Evolutionary conservation across 1,140 invertebrate species (phyloP), one percentile per base, ranked within the genome.

Genomic region (Ephestia elutella): DNA sequence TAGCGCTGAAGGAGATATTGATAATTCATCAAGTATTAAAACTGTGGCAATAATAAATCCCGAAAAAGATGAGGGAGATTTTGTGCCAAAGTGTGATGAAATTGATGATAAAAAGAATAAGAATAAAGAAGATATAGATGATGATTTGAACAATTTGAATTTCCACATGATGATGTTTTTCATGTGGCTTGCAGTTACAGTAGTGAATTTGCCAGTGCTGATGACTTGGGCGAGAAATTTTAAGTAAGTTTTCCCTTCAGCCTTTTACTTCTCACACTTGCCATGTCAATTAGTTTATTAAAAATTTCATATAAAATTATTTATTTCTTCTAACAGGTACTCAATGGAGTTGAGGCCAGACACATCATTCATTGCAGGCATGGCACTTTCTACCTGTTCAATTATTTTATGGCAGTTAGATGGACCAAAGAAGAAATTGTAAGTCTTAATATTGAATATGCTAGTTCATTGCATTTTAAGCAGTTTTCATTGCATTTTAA

Each of bases 161-260:
- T 93, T 92, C 66, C 92, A 93, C 68, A 86, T 92, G 63, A 90
- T 89, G 56, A 65, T 93, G 65, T 91, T 93, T 60, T 86, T 91
- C n/a, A 65, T 93, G 70, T 90, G 92, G 75, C 65, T 89, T 30
- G 61, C 87, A 50, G 83, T 91, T 2, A 83, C 91, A 5, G 58
- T 90, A 15, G 73, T 92, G 2, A 92, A 91, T 76, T 64, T 90
- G 5, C 91, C 92, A 1, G 82, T 89, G 18, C 75, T 90, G 11
- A 64, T 93, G 30, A 92, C 91, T 5, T 93, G 92, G 92, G 90
- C 92, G 0, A 89, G 90, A 60, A 92, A 91, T 80, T 92, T 90
- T 57, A 90, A 90, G 92, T 92, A 84, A 87, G 89, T 89, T 25
- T 58, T n/a, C 28, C 9, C 57, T 28, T 20, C 2, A 35, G 10